Base-by-base conservation (phyloP, 2,888 invertebrate genomes). In the Agonum fuliginosum region DNA sequence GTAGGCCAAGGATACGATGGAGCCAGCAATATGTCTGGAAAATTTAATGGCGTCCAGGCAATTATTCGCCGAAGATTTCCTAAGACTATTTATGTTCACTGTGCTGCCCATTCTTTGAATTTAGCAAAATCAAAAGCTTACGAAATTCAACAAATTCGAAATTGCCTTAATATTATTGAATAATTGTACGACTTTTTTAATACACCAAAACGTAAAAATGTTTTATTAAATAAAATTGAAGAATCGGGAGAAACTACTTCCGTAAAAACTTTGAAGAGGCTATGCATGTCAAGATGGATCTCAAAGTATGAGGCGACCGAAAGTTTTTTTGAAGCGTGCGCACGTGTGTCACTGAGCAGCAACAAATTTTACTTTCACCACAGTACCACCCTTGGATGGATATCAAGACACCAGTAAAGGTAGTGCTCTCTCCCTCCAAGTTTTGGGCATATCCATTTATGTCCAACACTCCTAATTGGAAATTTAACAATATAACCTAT, bases 1-100 rank as follows among this genome's bases (percentile, higher is more conserved):
- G 24, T 71, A 46, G 81, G 81, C n/a, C 81, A 82, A 79, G 82
- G 81, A n/a, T 82, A 81, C 73, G 81, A 82, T 75, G 82, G 81
- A 54, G 80, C 81, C 17, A 75, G 79, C 19, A 30, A 79, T 12
- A 82, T 82, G 82, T 78, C 79, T 46, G 81, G 81, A 17, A 30
- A 78, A 58, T 78, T 82, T 78, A 78, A 81, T 78, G 82, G 82
- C 30, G 79, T 46, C 8, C 79, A 79, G 73, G 73, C 80, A 3
- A 62, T 77, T 65, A 76, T 81, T 12, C 51, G 46, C 14, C 22
- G 78, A 34, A 20, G 74, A 69, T 78, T 65, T 79, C 74, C 78
- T 10, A 41, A 62, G 51, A 81, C 81, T 41, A 12, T 81, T 19
- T 83, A 82, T 79, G 80, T 82, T 1, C 81, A 83, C 65, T 83